Evolutionary conservation across 2,888 invertebrate species (phyloP), one percentile per base, ranked within the genome.

Genomic region (Bellardia bayeri): DNA sequence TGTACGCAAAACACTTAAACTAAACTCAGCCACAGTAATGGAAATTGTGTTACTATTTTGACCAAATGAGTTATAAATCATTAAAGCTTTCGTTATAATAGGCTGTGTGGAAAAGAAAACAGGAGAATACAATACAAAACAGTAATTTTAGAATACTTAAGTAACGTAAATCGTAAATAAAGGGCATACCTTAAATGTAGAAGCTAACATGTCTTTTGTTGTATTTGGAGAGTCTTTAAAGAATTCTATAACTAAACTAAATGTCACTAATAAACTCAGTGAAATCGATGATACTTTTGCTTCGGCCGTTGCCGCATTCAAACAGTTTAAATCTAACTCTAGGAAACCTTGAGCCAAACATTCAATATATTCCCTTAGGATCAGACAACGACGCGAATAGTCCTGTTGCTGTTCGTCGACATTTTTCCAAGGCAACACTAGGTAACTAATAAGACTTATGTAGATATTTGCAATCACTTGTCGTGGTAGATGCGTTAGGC

Each of bases 351-450:
- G 90, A 1, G 93, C 90, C 63, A 93, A 85, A 76, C 91, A 91
- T 84, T 90, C 90, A n/a, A 93, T 90, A 75, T 93, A 94, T 79
- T 93, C 92, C 16, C 91, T 91, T 11, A 94, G 85, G 84, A 93
- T 89, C 86, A 79, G 42, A 58, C 91, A 91, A 3, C 94, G 92
- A 1, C 92, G 90, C 16, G 91, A 90, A 88, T 91, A 93, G 51
- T 93, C 92, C 89, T 94, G 94, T 51, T 93, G 92, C 75, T 90
- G 91, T 37, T 93, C 92, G 13, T 90, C 89, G 13, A 93, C 90
- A 86, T 91, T 89, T 84, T 92, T 91, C 94, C 94, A 94, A 5
- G 94, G 93, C 84, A 94, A 88, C 33, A 94, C 91, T 88, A 94
- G 90, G 83, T 93, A 93, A 89, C 94, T 93, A 58, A 94, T 92